phyloP scores from a whole-genome alignment of 2,888 invertebrate species.

The Silvanus unidentatus region DNA sequence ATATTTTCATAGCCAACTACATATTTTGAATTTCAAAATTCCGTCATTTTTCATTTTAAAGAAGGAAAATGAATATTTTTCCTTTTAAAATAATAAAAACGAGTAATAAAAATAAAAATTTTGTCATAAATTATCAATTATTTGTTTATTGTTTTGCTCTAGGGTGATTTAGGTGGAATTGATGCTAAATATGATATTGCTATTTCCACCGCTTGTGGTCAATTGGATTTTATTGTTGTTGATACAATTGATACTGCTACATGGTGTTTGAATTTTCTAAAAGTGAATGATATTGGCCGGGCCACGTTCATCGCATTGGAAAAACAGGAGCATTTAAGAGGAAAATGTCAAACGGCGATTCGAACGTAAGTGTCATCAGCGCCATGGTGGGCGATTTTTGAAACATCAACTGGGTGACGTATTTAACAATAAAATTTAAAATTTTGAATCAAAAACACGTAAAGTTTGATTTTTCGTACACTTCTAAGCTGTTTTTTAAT shows the following conservation, averaged over 20 bases:
- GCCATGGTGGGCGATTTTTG: no score
- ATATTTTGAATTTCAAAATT: constrained; percentile 1
- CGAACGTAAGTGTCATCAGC: constrained; percentile 47
- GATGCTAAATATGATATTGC: constrained; percentile 91
- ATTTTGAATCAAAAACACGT: no score
- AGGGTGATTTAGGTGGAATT: constrained; percentile 95
- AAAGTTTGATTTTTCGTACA: no score
- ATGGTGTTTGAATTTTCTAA: constrained; percentile 75
- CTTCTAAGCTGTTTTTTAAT: no score
- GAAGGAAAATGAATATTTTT: no score
- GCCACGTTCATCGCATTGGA: constrained; percentile 87
- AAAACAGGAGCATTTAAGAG: constrained; percentile 62
- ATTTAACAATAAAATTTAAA: no score
- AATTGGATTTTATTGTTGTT: constrained; percentile 86
- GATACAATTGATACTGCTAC: constrained; percentile 83
- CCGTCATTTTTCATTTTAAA: no score
- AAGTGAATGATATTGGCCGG: constrained; percentile 69
- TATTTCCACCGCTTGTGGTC: constrained; percentile 87
- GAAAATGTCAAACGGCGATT: constrained; percentile 46
- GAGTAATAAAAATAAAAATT: no score
- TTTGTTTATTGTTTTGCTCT: constrained; percentile 16
- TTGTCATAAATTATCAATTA: no score
- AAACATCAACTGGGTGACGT: no score
- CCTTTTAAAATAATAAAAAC: no score
- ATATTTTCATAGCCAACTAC: no score